Evolutionary conservation across 1,140 invertebrate species (phyloP).

Genomic region (Drosophila punjabiensis): DNA sequence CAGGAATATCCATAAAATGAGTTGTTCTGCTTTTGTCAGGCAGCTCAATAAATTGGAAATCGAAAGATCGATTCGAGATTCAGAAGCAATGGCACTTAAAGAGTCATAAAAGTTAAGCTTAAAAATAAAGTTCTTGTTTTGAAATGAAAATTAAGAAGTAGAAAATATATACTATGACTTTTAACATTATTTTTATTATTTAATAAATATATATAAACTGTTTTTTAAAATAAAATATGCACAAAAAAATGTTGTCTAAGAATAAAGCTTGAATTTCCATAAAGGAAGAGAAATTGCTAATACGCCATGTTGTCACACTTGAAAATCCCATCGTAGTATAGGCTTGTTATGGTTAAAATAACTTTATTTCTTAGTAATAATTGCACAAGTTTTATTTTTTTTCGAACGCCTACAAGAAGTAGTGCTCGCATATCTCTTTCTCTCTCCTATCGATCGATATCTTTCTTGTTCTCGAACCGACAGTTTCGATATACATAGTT

Average conservation of each 20-base stretch:
- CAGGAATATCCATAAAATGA: conserved; percentile 13
- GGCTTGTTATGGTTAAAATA: too few relatives aligned
- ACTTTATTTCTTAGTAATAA: too few relatives aligned
- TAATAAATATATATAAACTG: too few relatives aligned
- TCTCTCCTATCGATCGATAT: too few relatives aligned
- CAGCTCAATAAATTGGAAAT: conserved; percentile 5
- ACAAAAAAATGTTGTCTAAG: background rate
- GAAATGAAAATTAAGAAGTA: background rate
- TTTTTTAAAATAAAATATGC: background rate
- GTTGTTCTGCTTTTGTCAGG: background rate
- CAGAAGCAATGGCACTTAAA: conserved; percentile 3
- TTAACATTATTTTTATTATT: too few relatives aligned
- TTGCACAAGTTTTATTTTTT: too few relatives aligned
- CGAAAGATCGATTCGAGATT: background rate
- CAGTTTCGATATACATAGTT: too few relatives aligned
- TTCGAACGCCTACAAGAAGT: too few relatives aligned
- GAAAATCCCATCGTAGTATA: too few relatives aligned
- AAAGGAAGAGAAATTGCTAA: background rate
- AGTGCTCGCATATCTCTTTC: too few relatives aligned
- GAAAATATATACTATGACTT: too few relatives aligned
- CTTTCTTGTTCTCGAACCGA: too few relatives aligned
- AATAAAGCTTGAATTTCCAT: background rate
- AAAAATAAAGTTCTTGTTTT: background rate
- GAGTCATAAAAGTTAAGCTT: background rate
- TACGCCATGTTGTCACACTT: background rate